Conservation (phyloP, 2,797 vertebrate species). For the Siniperca obscura region DNA sequence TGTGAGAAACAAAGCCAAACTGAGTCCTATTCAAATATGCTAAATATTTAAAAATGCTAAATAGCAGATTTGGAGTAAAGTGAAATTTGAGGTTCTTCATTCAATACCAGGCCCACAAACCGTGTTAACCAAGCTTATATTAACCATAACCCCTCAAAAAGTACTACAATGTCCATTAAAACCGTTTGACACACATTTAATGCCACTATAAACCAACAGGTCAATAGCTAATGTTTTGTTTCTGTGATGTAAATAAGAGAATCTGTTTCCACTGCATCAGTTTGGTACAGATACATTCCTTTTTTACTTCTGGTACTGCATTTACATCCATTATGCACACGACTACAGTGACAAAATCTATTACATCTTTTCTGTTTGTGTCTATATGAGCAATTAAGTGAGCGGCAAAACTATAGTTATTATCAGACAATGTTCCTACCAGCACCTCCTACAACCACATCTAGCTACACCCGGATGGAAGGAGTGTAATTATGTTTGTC, state of each 20-base stretch:
- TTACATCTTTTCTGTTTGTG: not conserved
- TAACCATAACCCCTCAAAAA: conserved; percentile 19
- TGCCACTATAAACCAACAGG: not conserved
- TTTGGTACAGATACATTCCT: not conserved
- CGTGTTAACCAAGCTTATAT: conserved; percentile 2
- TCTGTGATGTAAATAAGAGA: conserved; percentile 19
- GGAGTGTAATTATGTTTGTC: conserved; percentile 38
- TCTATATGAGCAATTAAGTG: conserved; percentile 8
- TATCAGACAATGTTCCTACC: conserved; percentile 8
- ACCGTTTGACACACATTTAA: conserved; percentile 3
- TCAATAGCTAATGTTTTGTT: not conserved
- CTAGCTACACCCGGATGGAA: conserved; percentile 14
- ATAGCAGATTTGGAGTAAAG: not conserved
- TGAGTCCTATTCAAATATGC: not conserved
- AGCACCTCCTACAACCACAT: conserved; percentile 37
- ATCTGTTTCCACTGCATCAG: not conserved
- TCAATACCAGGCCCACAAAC: conserved; percentile 3
- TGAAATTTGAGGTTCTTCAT: conserved; percentile 9
- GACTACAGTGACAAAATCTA: not conserved
- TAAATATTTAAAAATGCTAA: not conserved
- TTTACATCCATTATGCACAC: not conserved
- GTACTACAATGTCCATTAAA: conserved; percentile 20
- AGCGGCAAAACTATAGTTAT: conserved; percentile 14
- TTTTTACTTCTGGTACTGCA: not conserved
- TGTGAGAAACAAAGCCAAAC: not conserved